A percentile compares a stretch with the other conserved stretches of the same genome.
phyloP scores from a whole-genome alignment of 2,113 vertebrate species.

The Leptodactylus fuscus region DNA sequence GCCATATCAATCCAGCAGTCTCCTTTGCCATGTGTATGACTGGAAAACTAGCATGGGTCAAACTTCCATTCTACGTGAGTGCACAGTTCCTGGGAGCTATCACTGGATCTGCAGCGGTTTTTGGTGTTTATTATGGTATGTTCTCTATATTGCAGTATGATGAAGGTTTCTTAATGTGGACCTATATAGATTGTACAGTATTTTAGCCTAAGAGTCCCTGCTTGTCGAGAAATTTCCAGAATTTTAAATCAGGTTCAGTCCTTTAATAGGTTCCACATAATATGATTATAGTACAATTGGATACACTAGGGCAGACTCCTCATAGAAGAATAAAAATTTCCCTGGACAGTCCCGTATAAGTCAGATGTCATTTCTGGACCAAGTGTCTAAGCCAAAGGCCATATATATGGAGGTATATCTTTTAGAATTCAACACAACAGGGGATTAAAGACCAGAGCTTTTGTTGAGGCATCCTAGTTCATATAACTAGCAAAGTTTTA shows the following conservation, averaged over 20 bases:
- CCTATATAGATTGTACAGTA: not conserved
- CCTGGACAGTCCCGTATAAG: too few species aligned
- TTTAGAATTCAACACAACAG: too few species aligned
- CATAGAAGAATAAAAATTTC: too few species aligned
- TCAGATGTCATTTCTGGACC: too few species aligned
- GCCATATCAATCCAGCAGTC: conserved; percentile 94
- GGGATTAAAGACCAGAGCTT: too few species aligned
- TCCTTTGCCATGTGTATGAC: conserved; percentile 91
- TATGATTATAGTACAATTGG: not conserved
- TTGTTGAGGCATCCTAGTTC: too few species aligned
- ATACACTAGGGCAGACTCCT: too few species aligned
- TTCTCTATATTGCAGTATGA: not conserved
- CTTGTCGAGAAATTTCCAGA: too few species aligned
- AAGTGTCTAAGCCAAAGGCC: too few species aligned
- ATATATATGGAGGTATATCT: too few species aligned
- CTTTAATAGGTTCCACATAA: not conserved
- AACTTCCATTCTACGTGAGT: conserved; percentile 88
- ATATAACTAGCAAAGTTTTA: too few species aligned
- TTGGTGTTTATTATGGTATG: conserved; percentile 87
- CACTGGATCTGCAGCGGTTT: conserved; percentile 84
- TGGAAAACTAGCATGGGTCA: conserved; percentile 85
- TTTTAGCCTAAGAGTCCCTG: too few species aligned
- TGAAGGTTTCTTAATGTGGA: not conserved
- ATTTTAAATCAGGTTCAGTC: not conserved
- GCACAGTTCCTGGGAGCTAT: conserved; percentile 93